These are phyloP conservation scores for Perizoma affinitatum DNA, from an alignment of 2,888 invertebrate genomes.

Conservation along the genomic window DNA sequence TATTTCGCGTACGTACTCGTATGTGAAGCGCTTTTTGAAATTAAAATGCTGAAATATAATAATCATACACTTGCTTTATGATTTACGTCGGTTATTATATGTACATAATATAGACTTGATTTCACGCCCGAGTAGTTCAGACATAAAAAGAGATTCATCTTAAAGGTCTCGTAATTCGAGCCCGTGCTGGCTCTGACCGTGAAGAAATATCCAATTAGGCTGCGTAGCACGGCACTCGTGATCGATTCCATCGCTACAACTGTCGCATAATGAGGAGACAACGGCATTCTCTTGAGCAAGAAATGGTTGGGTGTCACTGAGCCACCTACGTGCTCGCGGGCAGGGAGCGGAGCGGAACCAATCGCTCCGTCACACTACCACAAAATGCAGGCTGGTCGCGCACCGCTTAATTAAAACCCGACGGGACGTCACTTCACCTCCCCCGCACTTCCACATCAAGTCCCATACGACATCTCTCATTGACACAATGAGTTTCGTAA, in stretches of 20 bases:
- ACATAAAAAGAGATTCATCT: constrained; percentile 57
- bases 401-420: constrained; percentile 79
- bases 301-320: constrained; percentile 71
- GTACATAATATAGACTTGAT: constrained; percentile 41
- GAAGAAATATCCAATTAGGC: constrained; percentile 75
- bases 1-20: constrained; percentile 7
- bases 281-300: constrained; percentile 70
- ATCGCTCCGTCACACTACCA: constrained; percentile 76
- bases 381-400: constrained; percentile 71
- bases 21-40: neutral
- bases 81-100: constrained; percentile 5
- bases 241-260: constrained; percentile 69
- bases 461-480: constrained; percentile 66
- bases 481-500: constrained; percentile 62
- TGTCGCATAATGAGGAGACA: constrained; percentile 76
- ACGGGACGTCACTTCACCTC: constrained; percentile 66
- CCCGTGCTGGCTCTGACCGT: constrained; percentile 62
- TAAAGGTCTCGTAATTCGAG: constrained; percentile 55
- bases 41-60: neutral
- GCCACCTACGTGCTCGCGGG: constrained; percentile 73
- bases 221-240: constrained; percentile 67
- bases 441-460: constrained; percentile 52
- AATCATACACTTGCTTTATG: neutral
- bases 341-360: constrained; percentile 68
- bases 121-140: constrained; percentile 52